Base-by-base conservation (phyloP, 2,797 vertebrate species). In the Rhinogobio ventralis region DNA sequence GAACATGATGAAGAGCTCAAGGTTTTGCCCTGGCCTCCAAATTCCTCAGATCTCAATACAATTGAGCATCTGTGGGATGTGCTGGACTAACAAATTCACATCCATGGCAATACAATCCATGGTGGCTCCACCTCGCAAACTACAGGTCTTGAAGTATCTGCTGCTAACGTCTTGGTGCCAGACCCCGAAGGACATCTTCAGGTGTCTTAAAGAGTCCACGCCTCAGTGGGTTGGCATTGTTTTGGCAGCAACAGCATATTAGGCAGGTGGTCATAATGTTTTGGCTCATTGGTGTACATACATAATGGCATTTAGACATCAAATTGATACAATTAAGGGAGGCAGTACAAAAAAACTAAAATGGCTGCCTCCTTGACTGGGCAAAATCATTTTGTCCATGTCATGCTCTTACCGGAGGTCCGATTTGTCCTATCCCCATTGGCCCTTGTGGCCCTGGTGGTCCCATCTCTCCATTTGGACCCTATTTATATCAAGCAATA, bases 381-480 rank as follows among this genome's bases (percentile, higher is more conserved):
- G 51, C 13, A 39, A 23, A 55, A 76, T 15, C 7, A 2, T 28
- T 11, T 17, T 60, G 36, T 60, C 15, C 36, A 28, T 28, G 23
- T 19, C 46, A 25, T 2, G 2, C 66, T 45, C 95, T 88, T 93
- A 98, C 97, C 51, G 90, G 93, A 14, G 95, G 93, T 68, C 97
- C 98, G 0, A 87, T 49, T 80, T 92, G 15, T 67, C 95, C 92
- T 66, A 88, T 23, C 0, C 94, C 96, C 0, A 87, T 71, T 4
- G 94, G 94, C 2, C 98, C 98, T 7, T 94, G 90, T 33, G 95
- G 94, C 81, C 98, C 98, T 1, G 86, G 82, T 14, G 88, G 91
- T 13, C 98, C 98, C 57, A 85, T 92, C 28, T 93, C 89, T 14
- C 98, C 98, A 2, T 68, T 85, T 51, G 89, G 85, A 36, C 97